phyloP scores from a whole-genome alignment of 2,797 vertebrate genomes.

The Phrynocephalus forsythii region DNA sequence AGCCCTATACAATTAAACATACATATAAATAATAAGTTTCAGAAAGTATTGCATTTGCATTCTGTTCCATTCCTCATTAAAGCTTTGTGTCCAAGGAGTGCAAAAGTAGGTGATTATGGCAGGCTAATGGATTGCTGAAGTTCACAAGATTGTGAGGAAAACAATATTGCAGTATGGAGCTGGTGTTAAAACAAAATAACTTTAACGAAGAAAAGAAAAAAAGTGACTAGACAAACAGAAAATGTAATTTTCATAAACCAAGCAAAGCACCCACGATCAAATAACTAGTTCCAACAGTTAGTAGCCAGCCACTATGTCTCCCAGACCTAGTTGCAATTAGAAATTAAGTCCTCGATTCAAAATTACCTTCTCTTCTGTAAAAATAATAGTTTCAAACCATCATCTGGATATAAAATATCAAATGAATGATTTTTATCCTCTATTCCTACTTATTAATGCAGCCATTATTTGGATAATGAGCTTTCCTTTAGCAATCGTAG shows the following conservation, averaged over 20 bases:
- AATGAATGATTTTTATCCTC: not conserved
- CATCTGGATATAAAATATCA: not conserved
- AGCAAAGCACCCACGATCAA: not conserved
- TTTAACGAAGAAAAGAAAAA: slow-evolving; percentile 53
- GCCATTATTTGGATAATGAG: not conserved
- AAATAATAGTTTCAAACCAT: slow-evolving; percentile 19
- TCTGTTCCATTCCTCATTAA: slow-evolving; percentile 71
- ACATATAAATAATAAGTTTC: slow-evolving; percentile 69
- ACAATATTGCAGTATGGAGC: slow-evolving; percentile 70
- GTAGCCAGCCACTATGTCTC: slow-evolving; percentile 53
- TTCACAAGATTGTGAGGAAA: slow-evolving; percentile 64
- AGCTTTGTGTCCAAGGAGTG: slow-evolving; percentile 79
- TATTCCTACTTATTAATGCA: fast-evolving
- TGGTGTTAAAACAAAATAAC: slow-evolving; percentile 67
- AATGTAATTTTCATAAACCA: slow-evolving; percentile 53
- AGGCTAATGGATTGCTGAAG: slow-evolving; percentile 60
- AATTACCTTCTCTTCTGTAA: slow-evolving; percentile 1
- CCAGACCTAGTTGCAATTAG: slow-evolving; percentile 2
- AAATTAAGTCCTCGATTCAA: not conserved
- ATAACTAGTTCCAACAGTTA: slow-evolving; percentile 79
- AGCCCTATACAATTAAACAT: slow-evolving; percentile 72
- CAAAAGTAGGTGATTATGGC: slow-evolving; percentile 68
- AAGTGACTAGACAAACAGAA: slow-evolving; percentile 71
- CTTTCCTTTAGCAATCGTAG: not conserved
- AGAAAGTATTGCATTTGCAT: slow-evolving; percentile 79